Conservation (phyloP, 2,797 vertebrate genomes). For the Sebastes flavidus region DNA sequence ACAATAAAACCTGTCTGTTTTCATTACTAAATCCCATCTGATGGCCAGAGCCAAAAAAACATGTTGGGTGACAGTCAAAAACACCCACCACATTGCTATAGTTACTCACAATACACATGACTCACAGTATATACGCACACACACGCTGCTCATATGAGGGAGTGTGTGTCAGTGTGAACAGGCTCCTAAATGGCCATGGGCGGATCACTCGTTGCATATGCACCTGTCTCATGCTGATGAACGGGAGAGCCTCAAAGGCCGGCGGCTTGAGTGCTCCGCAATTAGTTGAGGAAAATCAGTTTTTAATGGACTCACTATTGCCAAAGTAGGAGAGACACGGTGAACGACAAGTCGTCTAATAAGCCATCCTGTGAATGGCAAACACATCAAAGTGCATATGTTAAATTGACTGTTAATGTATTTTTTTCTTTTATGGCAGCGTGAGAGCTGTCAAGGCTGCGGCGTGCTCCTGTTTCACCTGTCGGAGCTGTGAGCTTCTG, state of each 20-base stretch:
- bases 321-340: constrained; percentile 25
- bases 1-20: background rate
- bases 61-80: constrained; percentile 36
- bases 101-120: constrained; percentile 25
- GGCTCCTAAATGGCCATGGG: constrained; percentile 33
- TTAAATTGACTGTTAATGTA: constrained; percentile 19
- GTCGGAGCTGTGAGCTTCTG: background rate
- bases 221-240: constrained; percentile 66
- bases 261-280: constrained; percentile 60
- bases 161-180: background rate
- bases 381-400: constrained; percentile 47
- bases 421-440: constrained; percentile 1
- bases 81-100: constrained; percentile 37
- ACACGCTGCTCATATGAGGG: background rate
- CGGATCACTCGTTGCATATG: constrained; percentile 22
- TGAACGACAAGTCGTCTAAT: constrained; percentile 39
- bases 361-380: constrained; percentile 22
- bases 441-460: background rate
- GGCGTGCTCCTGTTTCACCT: background rate
- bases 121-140: constrained; percentile 16
- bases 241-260: constrained; percentile 62
- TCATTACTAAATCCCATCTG: constrained; percentile 14
- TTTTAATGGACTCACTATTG: constrained; percentile 53
- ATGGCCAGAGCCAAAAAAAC: constrained; percentile 13
- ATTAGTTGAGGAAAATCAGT: constrained; percentile 61